Conservation (phyloP, 2,113 vertebrate species). For the Cepphus grylle region DNA sequence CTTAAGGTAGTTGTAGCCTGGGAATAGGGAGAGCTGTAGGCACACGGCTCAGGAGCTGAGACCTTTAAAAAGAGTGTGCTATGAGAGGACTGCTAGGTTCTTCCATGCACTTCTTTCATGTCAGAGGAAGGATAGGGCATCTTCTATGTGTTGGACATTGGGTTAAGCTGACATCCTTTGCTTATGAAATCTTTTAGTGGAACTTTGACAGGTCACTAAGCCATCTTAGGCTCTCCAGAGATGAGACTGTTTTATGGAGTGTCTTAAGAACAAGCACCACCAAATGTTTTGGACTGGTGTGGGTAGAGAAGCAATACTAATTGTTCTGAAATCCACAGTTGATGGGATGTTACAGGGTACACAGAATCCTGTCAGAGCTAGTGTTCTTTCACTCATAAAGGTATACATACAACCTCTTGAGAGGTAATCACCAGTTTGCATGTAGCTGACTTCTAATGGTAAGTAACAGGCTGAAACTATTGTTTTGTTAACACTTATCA, state of each 20-base stretch:
- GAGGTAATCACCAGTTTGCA: neutral
- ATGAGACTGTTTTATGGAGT: neutral
- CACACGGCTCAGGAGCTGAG: neutral
- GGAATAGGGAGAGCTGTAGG: neutral
- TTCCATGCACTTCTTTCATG: neutral
- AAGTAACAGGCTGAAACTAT: neutral
- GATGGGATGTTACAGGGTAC: accelerated
- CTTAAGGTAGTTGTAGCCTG: neutral
- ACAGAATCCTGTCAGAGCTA: neutral
- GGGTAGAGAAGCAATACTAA: neutral
- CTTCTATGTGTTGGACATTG: neutral
- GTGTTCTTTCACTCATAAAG: neutral
- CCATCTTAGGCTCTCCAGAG: neutral
- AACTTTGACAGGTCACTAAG: neutral
- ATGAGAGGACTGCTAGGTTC: neutral
- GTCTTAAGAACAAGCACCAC: neutral
- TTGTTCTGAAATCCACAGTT: neutral
- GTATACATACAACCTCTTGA: neutral
- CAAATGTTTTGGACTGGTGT: neutral
- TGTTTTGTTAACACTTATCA: neutral
- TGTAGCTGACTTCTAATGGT: neutral
- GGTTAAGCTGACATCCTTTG: neutral
- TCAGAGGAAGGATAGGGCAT: neutral
- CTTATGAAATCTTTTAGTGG: neutral
- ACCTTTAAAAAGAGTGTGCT: neutral